Evolutionary conservation across 2,113 vertebrate species (phyloP).

Genomic region (Oriolus oriolus): DNA sequence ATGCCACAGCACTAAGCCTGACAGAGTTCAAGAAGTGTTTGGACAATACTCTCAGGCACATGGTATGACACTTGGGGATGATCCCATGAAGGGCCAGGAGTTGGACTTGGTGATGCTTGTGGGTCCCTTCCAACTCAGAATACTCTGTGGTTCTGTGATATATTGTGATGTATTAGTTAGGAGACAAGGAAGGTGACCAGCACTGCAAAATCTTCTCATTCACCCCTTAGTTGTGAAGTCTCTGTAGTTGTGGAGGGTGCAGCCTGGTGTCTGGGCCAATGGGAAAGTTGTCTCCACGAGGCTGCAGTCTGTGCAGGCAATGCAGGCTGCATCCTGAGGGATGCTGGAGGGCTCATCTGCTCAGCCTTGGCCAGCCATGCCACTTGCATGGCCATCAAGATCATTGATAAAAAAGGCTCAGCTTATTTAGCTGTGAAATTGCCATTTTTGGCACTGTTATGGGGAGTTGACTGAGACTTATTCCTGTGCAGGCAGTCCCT

Average conservation of each 20-base stretch:
- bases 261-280: fast-evolving
- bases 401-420: neutral
- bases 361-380: neutral
- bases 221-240: neutral
- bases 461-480: neutral
- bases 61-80: neutral
- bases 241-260: neutral
- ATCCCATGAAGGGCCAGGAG: neutral
- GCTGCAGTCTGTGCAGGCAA: neutral
- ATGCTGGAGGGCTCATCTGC: fast-evolving
- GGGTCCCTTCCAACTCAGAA: neutral
- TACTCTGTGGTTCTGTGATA: neutral
- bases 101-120: neutral
- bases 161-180: neutral
- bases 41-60: neutral
- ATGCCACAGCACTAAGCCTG: neutral
- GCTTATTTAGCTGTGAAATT: neutral
- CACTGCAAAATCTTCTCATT: neutral
- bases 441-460: neutral
- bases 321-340: neutral
- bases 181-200: neutral
- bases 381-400: neutral
- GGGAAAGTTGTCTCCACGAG: neutral
- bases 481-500: neutral
- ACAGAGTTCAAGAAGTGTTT: neutral